These are phyloP conservation scores for Peribatodes rhomboidaria DNA, from an alignment of 2,888 invertebrate genomes.

Conservation along the genomic window DNA sequence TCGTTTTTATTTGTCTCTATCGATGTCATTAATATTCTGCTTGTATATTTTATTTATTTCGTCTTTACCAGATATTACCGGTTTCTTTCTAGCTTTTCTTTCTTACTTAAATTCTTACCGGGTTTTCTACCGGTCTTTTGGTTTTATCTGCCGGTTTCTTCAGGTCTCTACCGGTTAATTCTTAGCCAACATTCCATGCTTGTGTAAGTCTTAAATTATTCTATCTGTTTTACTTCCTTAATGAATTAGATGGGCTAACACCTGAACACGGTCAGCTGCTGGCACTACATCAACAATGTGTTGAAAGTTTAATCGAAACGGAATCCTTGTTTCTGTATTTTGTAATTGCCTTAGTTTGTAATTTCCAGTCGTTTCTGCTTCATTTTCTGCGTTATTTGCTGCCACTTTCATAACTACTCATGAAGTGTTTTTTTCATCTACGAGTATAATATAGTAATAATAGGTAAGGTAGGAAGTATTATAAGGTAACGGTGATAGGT, in stretches of 20 bases:
- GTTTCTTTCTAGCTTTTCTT: no score
- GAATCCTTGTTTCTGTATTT: conserved; percentile 20
- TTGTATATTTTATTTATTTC: no score
- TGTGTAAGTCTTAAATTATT: conserved; percentile 3
- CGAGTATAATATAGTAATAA: no score
- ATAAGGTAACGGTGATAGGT: no score
- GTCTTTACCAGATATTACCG: not conserved
- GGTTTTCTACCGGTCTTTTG: not conserved
- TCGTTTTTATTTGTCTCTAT: not conserved
- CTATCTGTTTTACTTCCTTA: conserved; percentile 18
- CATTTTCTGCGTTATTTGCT: not conserved
- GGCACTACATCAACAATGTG: conserved; percentile 29
- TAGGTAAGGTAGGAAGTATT: no score
- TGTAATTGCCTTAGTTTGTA: conserved; percentile 8
- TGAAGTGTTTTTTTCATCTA: not conserved
- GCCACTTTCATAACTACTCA: not conserved
- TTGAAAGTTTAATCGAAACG: conserved; percentile 29
- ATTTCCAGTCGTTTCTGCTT: conserved; percentile 17
- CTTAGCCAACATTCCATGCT: not conserved
- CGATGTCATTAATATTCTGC: not conserved
- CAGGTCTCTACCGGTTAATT: not conserved
- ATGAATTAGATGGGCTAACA: conserved; percentile 19
- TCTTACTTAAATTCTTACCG: not conserved
- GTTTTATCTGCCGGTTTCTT: not conserved
- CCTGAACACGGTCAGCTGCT: conserved; percentile 14